These are phyloP conservation scores for Anableps anableps DNA, from an alignment of 2,797 vertebrate genomes.

Conservation along the genomic window DNA sequence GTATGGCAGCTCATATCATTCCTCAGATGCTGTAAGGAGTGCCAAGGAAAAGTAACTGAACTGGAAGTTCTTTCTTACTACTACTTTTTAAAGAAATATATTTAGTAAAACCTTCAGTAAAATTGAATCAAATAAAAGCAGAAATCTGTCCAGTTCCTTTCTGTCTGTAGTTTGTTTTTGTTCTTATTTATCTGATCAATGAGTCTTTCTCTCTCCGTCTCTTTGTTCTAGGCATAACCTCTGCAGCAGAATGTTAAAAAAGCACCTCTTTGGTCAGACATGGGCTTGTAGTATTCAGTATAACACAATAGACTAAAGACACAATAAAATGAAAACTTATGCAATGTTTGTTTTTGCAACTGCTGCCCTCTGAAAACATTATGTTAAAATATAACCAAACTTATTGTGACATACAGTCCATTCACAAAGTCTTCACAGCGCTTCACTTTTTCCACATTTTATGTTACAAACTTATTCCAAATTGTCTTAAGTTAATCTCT, in stretches of 20 bases:
- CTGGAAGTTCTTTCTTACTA: conserved; percentile 4
- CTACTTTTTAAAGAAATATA: neutral
- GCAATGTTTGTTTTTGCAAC: neutral
- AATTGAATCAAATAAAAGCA: conserved; percentile 10
- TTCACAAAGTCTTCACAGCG: neutral
- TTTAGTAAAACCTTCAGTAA: conserved; percentile 20
- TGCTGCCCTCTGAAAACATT: neutral
- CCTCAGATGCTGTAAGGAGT: neutral
- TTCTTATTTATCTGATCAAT: neutral
- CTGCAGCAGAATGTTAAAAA: neutral
- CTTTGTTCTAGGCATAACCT: neutral
- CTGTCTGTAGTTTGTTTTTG: neutral
- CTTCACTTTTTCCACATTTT: too few species aligned
- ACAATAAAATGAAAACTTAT: neutral
- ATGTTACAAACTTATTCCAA: too few species aligned
- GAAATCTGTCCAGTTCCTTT: neutral
- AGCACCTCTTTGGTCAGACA: neutral
- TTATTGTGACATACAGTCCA: neutral
- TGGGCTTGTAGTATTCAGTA: neutral
- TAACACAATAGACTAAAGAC: neutral
- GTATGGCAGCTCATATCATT: conserved; percentile 16
- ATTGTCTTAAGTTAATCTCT: too few species aligned
- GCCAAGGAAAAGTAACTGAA: neutral
- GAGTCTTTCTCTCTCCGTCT: neutral
- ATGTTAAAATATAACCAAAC: neutral